Conservation (phyloP, 2,113 vertebrate genomes). For the Urocynchramus pylzowi region DNA sequence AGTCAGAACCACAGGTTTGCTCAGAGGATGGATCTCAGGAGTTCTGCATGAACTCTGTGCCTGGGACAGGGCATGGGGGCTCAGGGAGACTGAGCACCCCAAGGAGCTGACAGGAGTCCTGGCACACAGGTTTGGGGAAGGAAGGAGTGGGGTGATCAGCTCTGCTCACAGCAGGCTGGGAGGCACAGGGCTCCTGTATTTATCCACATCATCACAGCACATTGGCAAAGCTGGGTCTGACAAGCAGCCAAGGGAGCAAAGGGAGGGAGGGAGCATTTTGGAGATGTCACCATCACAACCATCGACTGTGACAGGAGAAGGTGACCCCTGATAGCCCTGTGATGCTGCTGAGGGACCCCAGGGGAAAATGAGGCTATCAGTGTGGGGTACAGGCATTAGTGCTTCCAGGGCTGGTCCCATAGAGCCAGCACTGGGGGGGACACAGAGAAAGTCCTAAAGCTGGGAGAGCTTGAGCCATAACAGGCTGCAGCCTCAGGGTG, state of each 20-base stretch:
- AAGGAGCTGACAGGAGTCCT: not conserved
- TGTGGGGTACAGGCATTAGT: not conserved
- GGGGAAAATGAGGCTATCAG: not conserved
- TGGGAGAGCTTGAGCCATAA: fast-evolving
- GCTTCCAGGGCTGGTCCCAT: not conserved
- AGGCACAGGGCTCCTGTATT: not conserved
- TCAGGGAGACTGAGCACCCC: not conserved
- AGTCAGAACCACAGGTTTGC: not conserved
- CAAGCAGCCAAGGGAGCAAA: not conserved
- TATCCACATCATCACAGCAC: not conserved
- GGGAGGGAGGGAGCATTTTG: not conserved
- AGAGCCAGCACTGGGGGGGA: not conserved
- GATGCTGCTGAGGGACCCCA: not conserved
- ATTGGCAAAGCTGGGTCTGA: not conserved
- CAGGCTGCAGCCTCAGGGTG: not conserved
- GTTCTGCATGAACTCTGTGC: not conserved
- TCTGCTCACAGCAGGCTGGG: not conserved
- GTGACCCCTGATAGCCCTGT: not conserved
- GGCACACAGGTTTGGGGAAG: not conserved
- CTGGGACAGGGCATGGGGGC: not conserved
- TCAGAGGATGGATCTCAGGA: not conserved
- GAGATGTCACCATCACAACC: not conserved
- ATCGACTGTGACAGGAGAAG: not conserved
- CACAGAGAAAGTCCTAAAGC: not conserved
- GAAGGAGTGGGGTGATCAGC: not conserved